Evolutionary conservation across 2,888 invertebrate species (phyloP).

Genomic region (Yponomeuta malinellus): DNA sequence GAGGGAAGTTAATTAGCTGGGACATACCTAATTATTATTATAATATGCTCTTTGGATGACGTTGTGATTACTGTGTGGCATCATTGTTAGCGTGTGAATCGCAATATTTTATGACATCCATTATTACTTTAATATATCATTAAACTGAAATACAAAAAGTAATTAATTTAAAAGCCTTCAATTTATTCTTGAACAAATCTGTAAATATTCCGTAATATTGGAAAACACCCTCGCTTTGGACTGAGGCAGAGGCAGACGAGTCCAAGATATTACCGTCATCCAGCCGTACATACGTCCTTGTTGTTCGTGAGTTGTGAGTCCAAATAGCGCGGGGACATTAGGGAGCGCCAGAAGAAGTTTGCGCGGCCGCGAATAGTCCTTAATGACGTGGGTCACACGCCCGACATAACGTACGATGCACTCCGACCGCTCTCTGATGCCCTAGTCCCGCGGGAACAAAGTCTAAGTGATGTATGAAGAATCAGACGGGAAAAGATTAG

Average conservation of each 20-base stretch:
- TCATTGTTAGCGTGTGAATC: no score
- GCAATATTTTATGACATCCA: no score
- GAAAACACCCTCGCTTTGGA: no score
- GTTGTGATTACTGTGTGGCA: neutral
- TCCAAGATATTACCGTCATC: neutral
- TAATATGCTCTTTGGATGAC: neutral
- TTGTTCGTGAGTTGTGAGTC: conserved; percentile 26
- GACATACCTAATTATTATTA: neutral
- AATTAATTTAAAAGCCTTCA: no score
- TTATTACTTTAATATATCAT: no score
- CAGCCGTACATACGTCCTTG: conserved; percentile 26
- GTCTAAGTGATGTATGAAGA: conserved; percentile 8
- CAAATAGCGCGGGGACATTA: conserved; percentile 33
- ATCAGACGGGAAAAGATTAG: neutral
- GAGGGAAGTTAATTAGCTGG: neutral
- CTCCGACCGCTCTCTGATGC: conserved; percentile 49
- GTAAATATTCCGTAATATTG: no score
- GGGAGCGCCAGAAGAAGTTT: conserved; percentile 41
- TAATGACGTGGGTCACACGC: conserved; percentile 53
- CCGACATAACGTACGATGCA: conserved; percentile 39
- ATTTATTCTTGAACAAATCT: no score
- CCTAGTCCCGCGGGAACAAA: conserved; percentile 38
- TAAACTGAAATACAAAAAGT: no score
- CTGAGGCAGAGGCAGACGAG: neutral
- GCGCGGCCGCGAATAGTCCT: conserved; percentile 48